A percentile compares a stretch with the other conserved stretches of the same genome.
Evolutionary conservation across 2,888 invertebrate species (phyloP).

Genomic region (Ypsolopha scabrella): DNA sequence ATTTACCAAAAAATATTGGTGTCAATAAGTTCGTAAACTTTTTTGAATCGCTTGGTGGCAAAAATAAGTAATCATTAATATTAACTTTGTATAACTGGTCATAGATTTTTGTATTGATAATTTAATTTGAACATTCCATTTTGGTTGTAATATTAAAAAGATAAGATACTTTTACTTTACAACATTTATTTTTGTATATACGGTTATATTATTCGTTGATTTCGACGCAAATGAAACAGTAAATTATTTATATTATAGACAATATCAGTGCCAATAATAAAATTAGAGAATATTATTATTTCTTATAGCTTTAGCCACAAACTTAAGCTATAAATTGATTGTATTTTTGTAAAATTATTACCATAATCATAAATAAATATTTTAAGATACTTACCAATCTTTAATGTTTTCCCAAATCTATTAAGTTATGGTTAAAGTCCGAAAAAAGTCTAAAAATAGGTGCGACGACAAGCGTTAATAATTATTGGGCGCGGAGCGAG

Average conservation of each 20-base stretch:
- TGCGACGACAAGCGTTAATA: too few species aligned
- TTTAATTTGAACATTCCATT: background rate
- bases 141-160: background rate
- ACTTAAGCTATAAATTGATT: background rate
- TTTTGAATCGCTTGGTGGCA: constrained; percentile 59
- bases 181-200: background rate
- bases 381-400: background rate
- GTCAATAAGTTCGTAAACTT: constrained; percentile 63
- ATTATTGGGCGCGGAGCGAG: too few species aligned
- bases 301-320: too few species aligned
- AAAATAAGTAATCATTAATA: constrained; percentile 29
- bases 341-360: background rate
- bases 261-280: constrained; percentile 14
- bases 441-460: background rate
- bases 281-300: constrained; percentile 7
- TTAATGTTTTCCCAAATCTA: too few species aligned
- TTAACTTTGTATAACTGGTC: background rate
- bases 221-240: background rate
- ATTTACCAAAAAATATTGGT: constrained; percentile 59
- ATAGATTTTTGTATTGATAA: background rate
- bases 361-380: background rate
- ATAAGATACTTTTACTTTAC: background rate
- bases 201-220: background rate
- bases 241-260: constrained; percentile 7
- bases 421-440: too few species aligned